These are phyloP conservation scores for Alviniconcha strummeri DNA, from an alignment of 2,888 invertebrate genomes.

Conservation along the genomic window DNA sequence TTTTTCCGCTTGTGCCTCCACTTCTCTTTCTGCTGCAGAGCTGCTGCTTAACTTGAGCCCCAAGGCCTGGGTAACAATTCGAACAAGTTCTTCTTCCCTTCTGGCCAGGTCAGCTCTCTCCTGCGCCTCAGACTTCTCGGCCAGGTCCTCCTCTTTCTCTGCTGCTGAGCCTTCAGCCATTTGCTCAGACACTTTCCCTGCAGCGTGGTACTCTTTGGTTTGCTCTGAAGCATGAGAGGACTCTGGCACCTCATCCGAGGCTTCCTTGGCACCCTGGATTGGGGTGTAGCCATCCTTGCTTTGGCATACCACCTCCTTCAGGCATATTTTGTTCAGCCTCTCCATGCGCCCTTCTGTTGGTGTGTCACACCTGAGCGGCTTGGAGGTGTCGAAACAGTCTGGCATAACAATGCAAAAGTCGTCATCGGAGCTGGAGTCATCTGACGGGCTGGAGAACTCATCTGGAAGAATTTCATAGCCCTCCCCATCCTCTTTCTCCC, in stretches of 20 bases:
- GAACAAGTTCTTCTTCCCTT: too few species aligned
- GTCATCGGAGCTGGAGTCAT: constrained; percentile 64
- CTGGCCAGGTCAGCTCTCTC: background rate
- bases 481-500: too few species aligned
- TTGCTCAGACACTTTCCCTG: background rate
- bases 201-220: too few species aligned
- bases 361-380: background rate
- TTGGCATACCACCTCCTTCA: too few species aligned
- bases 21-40: background rate
- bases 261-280: background rate
- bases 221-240: too few species aligned
- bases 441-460: constrained; percentile 45
- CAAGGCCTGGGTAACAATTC: too few species aligned
- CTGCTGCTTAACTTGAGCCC: too few species aligned
- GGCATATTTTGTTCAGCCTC: too few species aligned
- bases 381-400: constrained; percentile 65
- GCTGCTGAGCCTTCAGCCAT: background rate
- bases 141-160: background rate
- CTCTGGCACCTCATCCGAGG: background rate
- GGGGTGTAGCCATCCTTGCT: too few species aligned
- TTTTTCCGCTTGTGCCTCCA: background rate
- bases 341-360: too few species aligned
- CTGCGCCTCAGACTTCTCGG: too few species aligned
- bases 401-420: constrained; percentile 73
- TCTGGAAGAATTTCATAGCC: background rate